phyloP scores from a whole-genome alignment of 1,140 invertebrate species.

The Hyposmocoma kahamanoa region DNA sequence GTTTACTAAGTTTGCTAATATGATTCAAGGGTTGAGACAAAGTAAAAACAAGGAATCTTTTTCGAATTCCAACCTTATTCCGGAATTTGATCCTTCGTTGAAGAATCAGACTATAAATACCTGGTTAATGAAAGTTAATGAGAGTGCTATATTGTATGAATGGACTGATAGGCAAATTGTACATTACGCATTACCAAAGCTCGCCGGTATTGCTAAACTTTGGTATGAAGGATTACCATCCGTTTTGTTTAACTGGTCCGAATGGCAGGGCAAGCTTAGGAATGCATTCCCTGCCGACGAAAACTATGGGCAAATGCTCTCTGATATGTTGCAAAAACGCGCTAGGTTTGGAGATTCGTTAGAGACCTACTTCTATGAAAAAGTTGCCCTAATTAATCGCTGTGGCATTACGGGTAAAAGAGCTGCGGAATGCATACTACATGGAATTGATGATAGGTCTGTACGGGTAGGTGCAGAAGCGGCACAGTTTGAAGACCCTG shows the following conservation, averaged over 20 bases:
- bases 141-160: background rate
- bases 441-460: background rate
- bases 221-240: constrained; percentile 1
- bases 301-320: constrained; percentile 1
- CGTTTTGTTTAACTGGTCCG: background rate
- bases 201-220: background rate
- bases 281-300: background rate
- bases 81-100: constrained; percentile 3
- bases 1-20: too few relatives aligned
- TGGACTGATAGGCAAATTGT: background rate
- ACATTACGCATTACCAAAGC: background rate
- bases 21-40: too few relatives aligned
- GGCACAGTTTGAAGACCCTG: background rate
- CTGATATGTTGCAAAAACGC: background rate
- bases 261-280: background rate
- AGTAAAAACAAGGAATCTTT: constrained; percentile 2
- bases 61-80: background rate
- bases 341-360: background rate
- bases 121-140: constrained; percentile 2
- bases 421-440: constrained; percentile 1
- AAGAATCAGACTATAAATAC: constrained; percentile 7
- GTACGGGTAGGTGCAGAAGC: background rate
- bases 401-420: background rate
- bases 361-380: background rate
- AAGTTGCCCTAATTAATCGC: background rate